Conservation (phyloP, 1,140 invertebrate genomes). For the Zaprionus vittiger region DNA sequence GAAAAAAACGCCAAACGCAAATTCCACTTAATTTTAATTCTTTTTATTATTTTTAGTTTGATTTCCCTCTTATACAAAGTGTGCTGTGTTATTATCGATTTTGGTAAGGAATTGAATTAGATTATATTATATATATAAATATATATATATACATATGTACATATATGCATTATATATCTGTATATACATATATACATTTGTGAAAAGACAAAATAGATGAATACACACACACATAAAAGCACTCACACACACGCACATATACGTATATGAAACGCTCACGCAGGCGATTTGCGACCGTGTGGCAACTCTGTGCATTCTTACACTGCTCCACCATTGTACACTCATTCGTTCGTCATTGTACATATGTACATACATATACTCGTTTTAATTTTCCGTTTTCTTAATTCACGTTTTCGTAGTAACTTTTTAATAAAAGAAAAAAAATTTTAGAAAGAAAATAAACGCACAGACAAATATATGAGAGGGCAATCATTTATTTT, state of each 20-base stretch:
- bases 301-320: constrained; percentile 77
- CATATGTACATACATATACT: constrained; percentile 52
- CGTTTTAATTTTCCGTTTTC: constrained; percentile 51
- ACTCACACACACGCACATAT: constrained; percentile 21
- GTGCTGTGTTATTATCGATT: constrained; percentile 65
- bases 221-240: constrained; percentile 9
- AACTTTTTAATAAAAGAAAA: constrained; percentile 66
- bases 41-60: constrained; percentile 20
- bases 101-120: constrained; percentile 59
- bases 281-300: constrained; percentile 41
- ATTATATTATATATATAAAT: constrained; percentile 32
- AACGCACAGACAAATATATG: constrained; percentile 29
- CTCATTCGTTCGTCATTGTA: constrained; percentile 69
- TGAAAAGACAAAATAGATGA: constrained; percentile 40
- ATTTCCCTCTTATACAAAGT: constrained; percentile 33
- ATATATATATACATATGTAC: neutral
- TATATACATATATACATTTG: constrained; percentile 33
- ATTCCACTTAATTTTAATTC: constrained; percentile 18
- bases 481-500: constrained; percentile 27
- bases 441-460: constrained; percentile 4
- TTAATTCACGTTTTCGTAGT: constrained; percentile 63
- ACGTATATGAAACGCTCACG: constrained; percentile 28
- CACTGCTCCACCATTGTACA: constrained; percentile 74
- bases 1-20: constrained; percentile 52
- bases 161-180: constrained; percentile 12